Percentiles rank a stretch among this genome's conserved stretches.
Conservation (phyloP, 2,113 vertebrate species). For the Sapajus apella region DNA sequence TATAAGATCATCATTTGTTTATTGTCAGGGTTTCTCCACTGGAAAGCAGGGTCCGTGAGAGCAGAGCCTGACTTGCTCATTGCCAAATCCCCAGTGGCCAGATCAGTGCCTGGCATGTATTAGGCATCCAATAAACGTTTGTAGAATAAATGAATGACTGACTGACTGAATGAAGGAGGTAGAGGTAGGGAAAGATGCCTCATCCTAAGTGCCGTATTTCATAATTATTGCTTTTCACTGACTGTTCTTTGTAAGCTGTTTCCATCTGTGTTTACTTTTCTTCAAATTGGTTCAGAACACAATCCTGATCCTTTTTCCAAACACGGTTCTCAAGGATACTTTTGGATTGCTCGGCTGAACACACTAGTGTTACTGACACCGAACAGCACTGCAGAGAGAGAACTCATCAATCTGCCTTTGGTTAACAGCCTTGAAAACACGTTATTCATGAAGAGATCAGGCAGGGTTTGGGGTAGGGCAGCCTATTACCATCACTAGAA, state of each 20-base stretch:
- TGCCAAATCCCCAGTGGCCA: not conserved
- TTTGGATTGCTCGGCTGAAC: not conserved
- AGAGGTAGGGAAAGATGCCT: not conserved
- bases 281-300: not conserved
- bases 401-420: not conserved
- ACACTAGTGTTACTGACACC: not conserved
- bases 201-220: too few relatives aligned
- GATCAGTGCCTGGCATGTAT: not conserved
- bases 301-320: not conserved
- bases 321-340: not conserved
- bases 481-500: not conserved
- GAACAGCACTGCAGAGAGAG: not conserved
- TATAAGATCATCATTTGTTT: not conserved
- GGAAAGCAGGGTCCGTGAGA: not conserved
- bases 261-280: not conserved
- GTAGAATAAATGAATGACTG: not conserved
- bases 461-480: not conserved
- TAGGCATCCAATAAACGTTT: not conserved
- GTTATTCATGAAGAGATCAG: not conserved
- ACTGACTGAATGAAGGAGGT: too few relatives aligned
- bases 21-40: not conserved
- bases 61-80: too few relatives aligned
- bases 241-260: not conserved
- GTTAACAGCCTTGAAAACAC: not conserved
- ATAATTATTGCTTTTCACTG: not conserved